phyloP scores from a whole-genome alignment of 2,113 vertebrate species.

The Propithecus coquereli region DNA sequence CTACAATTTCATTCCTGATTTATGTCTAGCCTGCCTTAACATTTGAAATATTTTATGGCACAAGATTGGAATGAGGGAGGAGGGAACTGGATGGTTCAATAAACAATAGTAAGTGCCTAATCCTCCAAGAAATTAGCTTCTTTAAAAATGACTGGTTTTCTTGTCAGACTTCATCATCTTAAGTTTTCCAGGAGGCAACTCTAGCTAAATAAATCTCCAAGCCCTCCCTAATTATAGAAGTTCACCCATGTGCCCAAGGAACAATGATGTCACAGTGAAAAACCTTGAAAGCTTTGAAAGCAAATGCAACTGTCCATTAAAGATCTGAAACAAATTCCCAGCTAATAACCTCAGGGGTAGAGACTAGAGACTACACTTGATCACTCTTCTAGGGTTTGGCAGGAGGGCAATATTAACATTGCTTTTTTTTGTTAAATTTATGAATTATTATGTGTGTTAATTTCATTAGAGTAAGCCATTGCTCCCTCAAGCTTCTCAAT shows the following conservation, averaged over 20 bases:
- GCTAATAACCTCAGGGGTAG: conserved; percentile 68
- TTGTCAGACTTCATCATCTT: conserved; percentile 65
- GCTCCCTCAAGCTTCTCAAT: conserved; percentile 70
- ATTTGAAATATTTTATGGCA: conserved; percentile 42
- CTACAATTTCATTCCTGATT: conserved; percentile 61
- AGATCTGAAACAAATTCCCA: conserved; percentile 77
- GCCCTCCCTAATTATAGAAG: conserved; percentile 63
- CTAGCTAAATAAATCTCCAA: conserved; percentile 69
- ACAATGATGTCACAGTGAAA: conserved; percentile 71
- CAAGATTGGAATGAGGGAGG: not conserved
- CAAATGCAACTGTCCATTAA: conserved; percentile 78
- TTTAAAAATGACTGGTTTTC: conserved; percentile 68
- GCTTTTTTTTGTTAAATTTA: conserved; percentile 75
- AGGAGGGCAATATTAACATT: conserved; percentile 73
- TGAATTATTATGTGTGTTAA: conserved; percentile 78
- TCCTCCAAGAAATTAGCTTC: conserved; percentile 58
- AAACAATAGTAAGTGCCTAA: conserved; percentile 64
- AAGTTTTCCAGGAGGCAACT: conserved; percentile 57
- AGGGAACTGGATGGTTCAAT: conserved; percentile 26
- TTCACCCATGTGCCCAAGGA: conserved; percentile 45
- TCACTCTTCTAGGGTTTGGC: conserved; percentile 64
- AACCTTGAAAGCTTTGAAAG: conserved; percentile 74
- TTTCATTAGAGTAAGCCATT: conserved; percentile 77
- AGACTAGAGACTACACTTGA: conserved; percentile 71
- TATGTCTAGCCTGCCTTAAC: conserved; percentile 17